Conservation (phyloP, 2,888 invertebrate genomes). For the Desoria tigrina region DNA sequence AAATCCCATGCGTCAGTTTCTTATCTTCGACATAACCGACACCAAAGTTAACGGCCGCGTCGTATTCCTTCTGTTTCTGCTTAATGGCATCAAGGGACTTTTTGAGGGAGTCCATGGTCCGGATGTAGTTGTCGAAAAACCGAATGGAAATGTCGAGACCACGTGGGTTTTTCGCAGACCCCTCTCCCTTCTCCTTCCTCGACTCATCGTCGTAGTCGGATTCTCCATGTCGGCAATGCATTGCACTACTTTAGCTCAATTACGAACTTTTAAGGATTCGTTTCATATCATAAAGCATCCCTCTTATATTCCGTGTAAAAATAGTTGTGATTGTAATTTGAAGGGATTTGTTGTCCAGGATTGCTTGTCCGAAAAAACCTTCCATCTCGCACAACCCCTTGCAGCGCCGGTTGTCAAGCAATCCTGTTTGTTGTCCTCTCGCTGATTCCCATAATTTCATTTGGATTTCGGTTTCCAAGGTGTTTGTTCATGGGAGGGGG, state of each 20-base stretch:
- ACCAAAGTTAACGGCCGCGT: constrained; percentile 46
- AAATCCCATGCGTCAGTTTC: constrained; percentile 49
- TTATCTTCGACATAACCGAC: constrained; percentile 49
- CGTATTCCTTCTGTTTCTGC: constrained; percentile 32
- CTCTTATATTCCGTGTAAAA: too few species aligned
- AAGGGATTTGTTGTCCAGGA: constrained; percentile 43
- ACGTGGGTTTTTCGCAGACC: constrained; percentile 22
- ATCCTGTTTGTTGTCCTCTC: constrained; percentile 23
- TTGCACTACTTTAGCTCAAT: too few species aligned
- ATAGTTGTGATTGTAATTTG: constrained; percentile 21
- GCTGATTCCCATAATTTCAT: constrained; percentile 29
- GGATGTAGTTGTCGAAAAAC: constrained; percentile 40
- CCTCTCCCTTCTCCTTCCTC: background rate
- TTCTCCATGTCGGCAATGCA: constrained; percentile 7
- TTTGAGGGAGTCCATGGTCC: constrained; percentile 45
- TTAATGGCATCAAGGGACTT: constrained; percentile 41
- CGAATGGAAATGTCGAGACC: constrained; percentile 41
- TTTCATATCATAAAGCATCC: too few species aligned
- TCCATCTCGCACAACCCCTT: too few species aligned
- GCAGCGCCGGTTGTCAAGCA: too few species aligned
- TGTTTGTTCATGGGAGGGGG: constrained; percentile 31
- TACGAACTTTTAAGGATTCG: too few species aligned
- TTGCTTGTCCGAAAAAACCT: too few species aligned
- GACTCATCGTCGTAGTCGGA: constrained; percentile 7
- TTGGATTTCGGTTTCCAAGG: constrained; percentile 31